Evolutionary conservation across 2,113 vertebrate species (phyloP), one percentile per base, ranked within the genome.

Genomic region (Cranoglanis bouderius): DNA sequence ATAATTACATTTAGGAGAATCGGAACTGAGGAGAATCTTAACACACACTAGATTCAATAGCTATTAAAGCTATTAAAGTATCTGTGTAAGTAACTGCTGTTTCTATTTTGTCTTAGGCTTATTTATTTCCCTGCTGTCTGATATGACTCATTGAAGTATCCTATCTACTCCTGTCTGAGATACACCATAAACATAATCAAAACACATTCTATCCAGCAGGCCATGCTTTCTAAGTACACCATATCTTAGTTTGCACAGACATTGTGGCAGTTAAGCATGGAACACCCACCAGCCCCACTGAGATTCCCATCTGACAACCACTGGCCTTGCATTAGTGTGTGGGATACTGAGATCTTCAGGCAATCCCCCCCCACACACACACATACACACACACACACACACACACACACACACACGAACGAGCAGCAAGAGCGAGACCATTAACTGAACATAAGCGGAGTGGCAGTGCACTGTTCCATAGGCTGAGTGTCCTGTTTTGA

Each of bases 1-100:
- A 91, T 93, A 94, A 94, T 94, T 92, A 91, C 89, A 85, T 57
- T 89, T 35, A 86, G 59, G 32, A 75, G 70, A 19, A 51, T 67
- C 43, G 40, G 88, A 91, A 90, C 89, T 77, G 85, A 65, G 63
- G 90, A 59, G 46, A 90, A 91, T 90, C 88, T 86, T 90, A 91
- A 83, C 74, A 84, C n/a, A 21, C 6, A 51, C 91, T 94, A 90
- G 85, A 74, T 90, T 94, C 93, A 92, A 94, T 94, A 94, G 78
- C 92, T 90, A 93, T 94, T 94, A 91, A 91, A 93, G 91, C 81
- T 87, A 81, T 92, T 40, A 85, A 91, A 92, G 85, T 35, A 82
- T 85, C 57, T 59, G 72, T 80, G 24, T 19, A 13, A 51, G 32
- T 32, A 75, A 46, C 40, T 43, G 14, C 63, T 77, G 35, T 75